Conservation (phyloP, 1,140 invertebrate species). For the Matsumurasca onukii region DNA sequence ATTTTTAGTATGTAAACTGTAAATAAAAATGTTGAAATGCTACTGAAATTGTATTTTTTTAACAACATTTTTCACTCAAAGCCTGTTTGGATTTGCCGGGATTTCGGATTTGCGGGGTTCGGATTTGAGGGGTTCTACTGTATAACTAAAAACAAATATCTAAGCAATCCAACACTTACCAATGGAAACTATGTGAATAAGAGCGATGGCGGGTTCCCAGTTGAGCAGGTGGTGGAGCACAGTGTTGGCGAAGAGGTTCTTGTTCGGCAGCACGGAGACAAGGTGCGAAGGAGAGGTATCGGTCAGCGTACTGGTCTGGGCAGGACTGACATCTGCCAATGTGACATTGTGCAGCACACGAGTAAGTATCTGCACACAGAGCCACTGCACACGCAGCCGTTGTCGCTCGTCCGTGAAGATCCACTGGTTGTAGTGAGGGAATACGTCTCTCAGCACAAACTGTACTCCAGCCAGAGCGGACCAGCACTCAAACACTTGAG, state of each 20-base stretch:
- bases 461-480: conserved; percentile 17
- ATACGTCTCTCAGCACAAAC: conserved; percentile 27
- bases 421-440: conserved; percentile 29
- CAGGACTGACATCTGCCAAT: neutral
- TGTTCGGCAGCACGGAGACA: neutral
- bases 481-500: conserved; percentile 10
- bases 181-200: conserved; percentile 21
- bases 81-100: no score
- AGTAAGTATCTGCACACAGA: conserved; percentile 20
- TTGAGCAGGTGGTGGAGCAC: conserved; percentile 26
- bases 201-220: conserved; percentile 21
- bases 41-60: no score
- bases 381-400: conserved; percentile 21
- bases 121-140: no score
- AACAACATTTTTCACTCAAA: no score
- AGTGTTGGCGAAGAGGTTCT: conserved; percentile 29
- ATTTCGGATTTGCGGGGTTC: no score
- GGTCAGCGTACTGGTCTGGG: neutral
- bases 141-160: no score
- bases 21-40: no score
- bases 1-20: no score
- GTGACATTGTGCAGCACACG: conserved; percentile 7
- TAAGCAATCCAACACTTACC: no score
- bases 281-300: neutral
- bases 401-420: conserved; percentile 11